Base-by-base conservation (phyloP, 2,888 invertebrate species). In the Agonopterix heracliana region DNA sequence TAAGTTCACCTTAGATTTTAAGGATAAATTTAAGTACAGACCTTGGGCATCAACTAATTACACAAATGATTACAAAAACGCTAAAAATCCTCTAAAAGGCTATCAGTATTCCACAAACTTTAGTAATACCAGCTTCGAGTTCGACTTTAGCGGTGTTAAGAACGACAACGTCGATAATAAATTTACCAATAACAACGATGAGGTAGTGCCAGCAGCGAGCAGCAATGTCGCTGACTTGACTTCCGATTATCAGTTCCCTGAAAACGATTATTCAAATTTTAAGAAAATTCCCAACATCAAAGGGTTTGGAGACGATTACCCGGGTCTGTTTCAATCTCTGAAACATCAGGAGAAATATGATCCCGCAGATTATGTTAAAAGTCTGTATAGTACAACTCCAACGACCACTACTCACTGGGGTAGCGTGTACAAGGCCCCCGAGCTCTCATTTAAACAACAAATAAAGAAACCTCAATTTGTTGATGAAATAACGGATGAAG, bases 61-160 rank as follows among this genome's bases (percentile, higher is more conserved):
- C 41, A 64, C 56, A 45, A 61, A 58, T 50, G 66, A 75, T 45
- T 67, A 61, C 4, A 75, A 78, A 55, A 71, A 66, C 49, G 68
- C 73, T 63, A 79, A 73, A 47, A 77, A 76, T 58, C 63, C 71
- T 34, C 50, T 69, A 10, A 79, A 79, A 54, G 79, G 78, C 17
- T 83, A 84, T 54, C 76, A 79, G 52, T 84, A 81, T 62, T 71
- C 77, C 8, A 83, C 79, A 17, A 78, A 83, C 56, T 74, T 63
- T 34, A 84, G 81, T 54, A 78, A 71, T 17, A 79, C 72, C 52
- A 78, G 70, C 56, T 81, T 81, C 53, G 81, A 73, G 53, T 78
- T 73, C 57, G 81, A 74, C 49, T 65, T 65, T 38, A 71, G 68
- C 49, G 64, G 71, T 52, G 64, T 66, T 2, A 83, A 74, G 41